phyloP scores from a whole-genome alignment of 2,888 invertebrate species.

The Ferrisia virgata region DNA sequence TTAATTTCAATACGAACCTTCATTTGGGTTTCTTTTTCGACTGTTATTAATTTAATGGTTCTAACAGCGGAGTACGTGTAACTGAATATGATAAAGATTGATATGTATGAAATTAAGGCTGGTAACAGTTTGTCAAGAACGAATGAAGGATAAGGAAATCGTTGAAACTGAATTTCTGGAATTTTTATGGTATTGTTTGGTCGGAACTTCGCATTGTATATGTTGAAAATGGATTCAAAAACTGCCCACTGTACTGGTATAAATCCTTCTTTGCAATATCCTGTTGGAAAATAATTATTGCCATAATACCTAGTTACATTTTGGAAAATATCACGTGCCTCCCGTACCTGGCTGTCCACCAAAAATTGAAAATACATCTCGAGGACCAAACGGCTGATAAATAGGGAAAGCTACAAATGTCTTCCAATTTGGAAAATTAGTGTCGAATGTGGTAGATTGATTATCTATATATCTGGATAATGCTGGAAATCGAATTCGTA shows the following conservation, averaged over 20 bases:
- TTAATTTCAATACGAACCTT: conserved; percentile 64
- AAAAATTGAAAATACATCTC: conserved; percentile 56
- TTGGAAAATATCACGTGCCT: not conserved
- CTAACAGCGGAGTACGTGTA: conserved; percentile 78
- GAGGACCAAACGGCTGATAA: conserved; percentile 66
- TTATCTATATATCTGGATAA: conserved; percentile 56
- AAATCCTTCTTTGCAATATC: conserved; percentile 65
- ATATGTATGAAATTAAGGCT: conserved; percentile 65
- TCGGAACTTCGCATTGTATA: conserved; percentile 32
- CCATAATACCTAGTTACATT: conserved; percentile 48
- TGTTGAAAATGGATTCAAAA: conserved; percentile 54
- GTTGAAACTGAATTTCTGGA: conserved; percentile 57
- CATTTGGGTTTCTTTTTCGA: conserved; percentile 72
- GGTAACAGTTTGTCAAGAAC: conserved; percentile 65
- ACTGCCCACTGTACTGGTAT: conserved; percentile 63
- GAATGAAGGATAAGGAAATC: conserved; percentile 73
- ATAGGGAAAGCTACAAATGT: conserved; percentile 66
- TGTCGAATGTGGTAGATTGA: conserved; percentile 48
- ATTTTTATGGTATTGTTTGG: conserved; percentile 47
- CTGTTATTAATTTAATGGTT: conserved; percentile 68
- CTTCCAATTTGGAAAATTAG: conserved; percentile 59
- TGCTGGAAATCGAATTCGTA: conserved; percentile 64
- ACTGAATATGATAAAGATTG: conserved; percentile 75
- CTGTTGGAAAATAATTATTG: conserved; percentile 52
- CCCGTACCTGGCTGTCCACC: conserved; percentile 63